A percentile compares a stretch with the other conserved stretches of the same genome.
Evolutionary conservation across 2,888 invertebrate species (phyloP).

Genomic region (Steinernema scapterisci): DNA sequence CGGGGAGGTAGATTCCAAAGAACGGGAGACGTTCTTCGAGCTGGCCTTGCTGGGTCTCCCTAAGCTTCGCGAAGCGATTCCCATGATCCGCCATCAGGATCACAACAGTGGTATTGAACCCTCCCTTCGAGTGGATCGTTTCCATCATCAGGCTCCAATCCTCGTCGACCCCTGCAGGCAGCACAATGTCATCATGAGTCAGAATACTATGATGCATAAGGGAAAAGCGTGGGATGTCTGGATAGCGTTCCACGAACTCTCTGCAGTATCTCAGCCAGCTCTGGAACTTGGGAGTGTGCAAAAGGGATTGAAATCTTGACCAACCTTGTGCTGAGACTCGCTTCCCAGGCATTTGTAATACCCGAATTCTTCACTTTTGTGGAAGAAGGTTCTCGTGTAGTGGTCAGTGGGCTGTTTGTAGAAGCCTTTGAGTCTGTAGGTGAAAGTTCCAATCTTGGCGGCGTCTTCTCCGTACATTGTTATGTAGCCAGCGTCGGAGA

Average conservation of each 20-base stretch:
- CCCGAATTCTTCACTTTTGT: constrained; percentile 74
- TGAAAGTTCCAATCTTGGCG: constrained; percentile 79
- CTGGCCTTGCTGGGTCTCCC: constrained; percentile 84
- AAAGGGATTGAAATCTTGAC: neutral
- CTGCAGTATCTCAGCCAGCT: constrained; percentile 66
- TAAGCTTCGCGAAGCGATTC: constrained; percentile 80
- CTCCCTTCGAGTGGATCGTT: constrained; percentile 70
- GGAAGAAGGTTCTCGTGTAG: constrained; percentile 82
- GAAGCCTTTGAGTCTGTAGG: constrained; percentile 87
- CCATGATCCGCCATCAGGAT: constrained; percentile 93
- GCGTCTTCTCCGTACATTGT: constrained; percentile 69
- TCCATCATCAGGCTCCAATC: constrained; percentile 60
- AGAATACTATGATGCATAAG: neutral
- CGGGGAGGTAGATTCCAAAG: constrained; percentile 71
- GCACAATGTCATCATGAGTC: constrained; percentile 76
- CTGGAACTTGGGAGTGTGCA: constrained; percentile 42
- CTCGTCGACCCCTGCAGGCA: constrained; percentile 72
- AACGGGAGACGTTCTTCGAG: constrained; percentile 88
- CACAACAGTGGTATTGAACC: constrained; percentile 80
- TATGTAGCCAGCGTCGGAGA: constrained; percentile 67
- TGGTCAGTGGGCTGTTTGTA: constrained; percentile 83
- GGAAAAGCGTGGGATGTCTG: neutral
- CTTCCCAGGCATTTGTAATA: constrained; percentile 64
- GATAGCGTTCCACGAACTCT: neutral
- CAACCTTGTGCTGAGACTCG: constrained; percentile 61